Conservation (phyloP, 2,888 invertebrate species). For the Himalopsyche kuldschensis region DNA sequence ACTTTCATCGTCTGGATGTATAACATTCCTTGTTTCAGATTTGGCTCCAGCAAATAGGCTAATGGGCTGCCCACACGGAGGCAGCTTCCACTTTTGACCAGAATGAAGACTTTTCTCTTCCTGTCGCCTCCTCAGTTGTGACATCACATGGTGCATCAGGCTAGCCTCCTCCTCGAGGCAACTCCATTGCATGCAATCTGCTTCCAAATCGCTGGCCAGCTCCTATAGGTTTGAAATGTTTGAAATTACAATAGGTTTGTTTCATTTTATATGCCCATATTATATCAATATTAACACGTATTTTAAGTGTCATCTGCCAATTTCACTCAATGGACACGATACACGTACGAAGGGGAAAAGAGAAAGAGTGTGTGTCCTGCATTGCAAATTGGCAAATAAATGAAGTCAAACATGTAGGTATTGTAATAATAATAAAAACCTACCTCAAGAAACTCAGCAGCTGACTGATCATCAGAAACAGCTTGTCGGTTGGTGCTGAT, state of each 20-base stretch:
- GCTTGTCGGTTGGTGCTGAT: constrained; percentile 70
- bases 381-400: no score
- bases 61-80: constrained; percentile 70
- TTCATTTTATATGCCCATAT: no score
- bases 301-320: no score
- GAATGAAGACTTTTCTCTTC: constrained; percentile 62
- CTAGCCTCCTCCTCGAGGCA: constrained; percentile 68
- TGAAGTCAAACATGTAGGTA: no score
- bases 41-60: constrained; percentile 64
- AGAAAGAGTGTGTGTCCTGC: no score
- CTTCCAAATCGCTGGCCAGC: constrained; percentile 68
- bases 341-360: no score
- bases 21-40: constrained; percentile 59
- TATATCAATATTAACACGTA: no score
- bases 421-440: no score
- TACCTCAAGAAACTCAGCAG: constrained; percentile 73
- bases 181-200: constrained; percentile 61
- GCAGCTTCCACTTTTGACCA: constrained; percentile 71
- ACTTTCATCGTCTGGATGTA: constrained; percentile 70
- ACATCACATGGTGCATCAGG: constrained; percentile 69
- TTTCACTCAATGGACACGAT: no score
- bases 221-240: constrained; percentile 54
- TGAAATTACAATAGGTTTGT: no score
- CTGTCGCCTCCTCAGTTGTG: constrained; percentile 64
- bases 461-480: constrained; percentile 73